Base-by-base conservation (phyloP, 2,888 invertebrate genomes). In the Lobophora halterata region DNA sequence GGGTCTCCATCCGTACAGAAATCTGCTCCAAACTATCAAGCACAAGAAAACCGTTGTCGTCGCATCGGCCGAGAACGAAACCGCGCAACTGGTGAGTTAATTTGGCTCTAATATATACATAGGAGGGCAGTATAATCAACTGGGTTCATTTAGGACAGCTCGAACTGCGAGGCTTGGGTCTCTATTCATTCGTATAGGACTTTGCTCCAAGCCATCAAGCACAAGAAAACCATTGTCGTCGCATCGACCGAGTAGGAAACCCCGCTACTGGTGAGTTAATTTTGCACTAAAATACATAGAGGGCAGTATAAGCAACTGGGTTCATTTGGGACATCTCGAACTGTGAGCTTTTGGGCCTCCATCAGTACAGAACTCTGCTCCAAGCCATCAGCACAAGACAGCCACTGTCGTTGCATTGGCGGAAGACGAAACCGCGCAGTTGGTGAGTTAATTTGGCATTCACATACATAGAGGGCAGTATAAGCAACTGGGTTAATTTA, bases 61-160 rank as follows among this genome's bases (percentile, higher is more conserved):
- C 19, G 91, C 96, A 5, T 95, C 97, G 7, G 90, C 90, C 23
- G 92, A 93, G 49, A 93, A 95, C 54, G 93, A 94, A 46, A 93
- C 94, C 55, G 91, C 93, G 33, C 92, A 92, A 55, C 71, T 92
- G 88, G 94, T 94, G 68, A 83, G 82, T 28, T 7, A 16, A 1
- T 9, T 6, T n/a, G n/a, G n/a, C n/a, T n/a, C n/a, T n/a, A n/a
- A n/a, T n/a, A n/a, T n/a, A n/a, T n/a, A n/a, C n/a, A n/a, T n/a
- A n/a, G n/a, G 91, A 91, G 6, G 92, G 92, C 29, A 96, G 97
- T 71, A 90, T 97, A 31, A 97, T 97, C 78, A 93, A 93, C 25
- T 92, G 93, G 8, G 93, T 96, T 0, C 91, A 92, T 45, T 85
- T 94, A 30, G 91, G 91, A 0, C 91, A 92, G 47, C 89, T 88